Base-by-base conservation (phyloP, 1,140 invertebrate species). In the Calephelis virginiensis region DNA sequence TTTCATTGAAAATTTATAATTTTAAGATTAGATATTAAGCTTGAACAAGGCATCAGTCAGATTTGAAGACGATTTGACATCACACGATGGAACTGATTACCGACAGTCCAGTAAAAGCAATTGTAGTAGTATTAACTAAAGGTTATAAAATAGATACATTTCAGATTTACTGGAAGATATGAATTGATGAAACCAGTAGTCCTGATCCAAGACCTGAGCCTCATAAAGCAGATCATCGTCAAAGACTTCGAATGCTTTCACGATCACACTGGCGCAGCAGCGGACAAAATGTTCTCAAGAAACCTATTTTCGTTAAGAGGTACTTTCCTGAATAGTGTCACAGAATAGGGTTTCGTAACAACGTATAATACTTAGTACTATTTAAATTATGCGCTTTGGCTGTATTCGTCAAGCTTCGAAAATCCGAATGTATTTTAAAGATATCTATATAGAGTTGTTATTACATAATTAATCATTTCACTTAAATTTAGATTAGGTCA, bases 181-280 rank as follows among this genome's bases (percentile, higher is more conserved):
- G 92, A 94, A 62, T 90, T 94, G 14, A 46, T 81, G 0, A 87
- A 78, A 2, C 93, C 94, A 0, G 66, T 84, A 7, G 61, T 94
- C 5, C 62, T 94, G 7, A 46, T 95, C 0, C 88, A 90, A 61
- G 94, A 95, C 81, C 84, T 92, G 1, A 93, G 95, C n/a, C 49
- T 94, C 2, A 92, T 95, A 3, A 94, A 93, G 70, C 88, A 92
- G 63, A 71, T 72, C 28, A 71, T 71, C 0, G 43, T 74, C 40
- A 95, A 94, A 77, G 93, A 94, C 71, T 95, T 95, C 64, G 93
- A 95, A 6, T 67, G 93, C 73, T 95, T 95, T 68, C 76, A 91
- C 0, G 93, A 95, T 72, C 93, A 94, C 73, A 72, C 85, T 3
- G 64, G 69, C 0, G 82, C 93, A 43, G 68, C 90, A 0, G 47